These are phyloP conservation scores for Andrena dorsata DNA, from an alignment of 2,888 invertebrate species.

Conservation along the genomic window DNA sequence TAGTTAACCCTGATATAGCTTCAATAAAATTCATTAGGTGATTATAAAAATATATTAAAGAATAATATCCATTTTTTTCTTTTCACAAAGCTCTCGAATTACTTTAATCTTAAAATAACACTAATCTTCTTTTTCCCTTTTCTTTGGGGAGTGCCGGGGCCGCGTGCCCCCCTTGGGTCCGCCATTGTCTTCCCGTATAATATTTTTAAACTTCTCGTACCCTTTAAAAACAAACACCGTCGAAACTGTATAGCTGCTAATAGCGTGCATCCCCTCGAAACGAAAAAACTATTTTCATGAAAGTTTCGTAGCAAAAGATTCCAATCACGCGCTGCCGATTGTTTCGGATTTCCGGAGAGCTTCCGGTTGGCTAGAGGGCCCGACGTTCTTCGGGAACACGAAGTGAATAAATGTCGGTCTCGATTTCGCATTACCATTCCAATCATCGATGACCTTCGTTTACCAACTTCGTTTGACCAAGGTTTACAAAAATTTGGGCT, in stretches of 20 bases:
- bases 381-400: background rate
- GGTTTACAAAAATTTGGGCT: too few relatives aligned
- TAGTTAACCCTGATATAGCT: too few relatives aligned
- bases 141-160: too few relatives aligned
- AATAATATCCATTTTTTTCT: too few relatives aligned
- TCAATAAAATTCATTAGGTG: too few relatives aligned
- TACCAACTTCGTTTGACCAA: too few relatives aligned
- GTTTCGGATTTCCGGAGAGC: constrained; percentile 34
- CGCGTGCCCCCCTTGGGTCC: too few relatives aligned
- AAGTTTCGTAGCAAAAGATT: constrained; percentile 18
- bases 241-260: background rate
- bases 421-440: constrained; percentile 42
- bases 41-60: too few relatives aligned
- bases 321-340: constrained; percentile 31
- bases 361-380: constrained; percentile 28
- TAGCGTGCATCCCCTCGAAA: background rate
- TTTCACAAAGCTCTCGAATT: too few relatives aligned
- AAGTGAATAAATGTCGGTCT: constrained; percentile 42
- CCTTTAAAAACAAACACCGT: background rate
- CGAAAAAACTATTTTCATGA: constrained; percentile 16
- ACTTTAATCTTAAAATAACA: too few relatives aligned
- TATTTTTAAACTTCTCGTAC: background rate
- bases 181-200: too few relatives aligned
- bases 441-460: constrained; percentile 32
- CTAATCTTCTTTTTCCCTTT: too few relatives aligned